These are phyloP conservation scores for Mus musculus DNA, from an alignment of 2,113 vertebrate genomes.

Conservation along the genomic window GRCm39 chr12:50779501-50780000, in stretches of 20 bases:
- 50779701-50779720: slow-evolving; percentile 90
- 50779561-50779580: slow-evolving; percentile 55
- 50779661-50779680: slow-evolving; percentile 88
- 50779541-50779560: slow-evolving; percentile 68
- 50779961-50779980: slow-evolving; percentile 87
- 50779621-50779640: slow-evolving; percentile 85
- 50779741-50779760: slow-evolving; percentile 91
- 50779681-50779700: slow-evolving; percentile 90
- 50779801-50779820: slow-evolving; percentile 92
- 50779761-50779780: slow-evolving; percentile 88
- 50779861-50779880: slow-evolving; percentile 90
- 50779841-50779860: slow-evolving; percentile 90
- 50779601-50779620: slow-evolving; percentile 78
- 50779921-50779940: slow-evolving; percentile 85
- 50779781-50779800: slow-evolving; percentile 92
- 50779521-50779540: neutral
- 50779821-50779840: slow-evolving; percentile 90
- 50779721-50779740: slow-evolving; percentile 93
- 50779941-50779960: slow-evolving; percentile 88
- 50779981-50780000: slow-evolving; percentile 83
- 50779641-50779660: slow-evolving; percentile 91
- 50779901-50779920: slow-evolving; percentile 85
- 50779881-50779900: slow-evolving; percentile 88
- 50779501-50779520: neutral
- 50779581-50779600: slow-evolving; percentile 73